phyloP scores from a whole-genome alignment of 2,113 vertebrate species.

The Nerophis lumbriciformis region DNA sequence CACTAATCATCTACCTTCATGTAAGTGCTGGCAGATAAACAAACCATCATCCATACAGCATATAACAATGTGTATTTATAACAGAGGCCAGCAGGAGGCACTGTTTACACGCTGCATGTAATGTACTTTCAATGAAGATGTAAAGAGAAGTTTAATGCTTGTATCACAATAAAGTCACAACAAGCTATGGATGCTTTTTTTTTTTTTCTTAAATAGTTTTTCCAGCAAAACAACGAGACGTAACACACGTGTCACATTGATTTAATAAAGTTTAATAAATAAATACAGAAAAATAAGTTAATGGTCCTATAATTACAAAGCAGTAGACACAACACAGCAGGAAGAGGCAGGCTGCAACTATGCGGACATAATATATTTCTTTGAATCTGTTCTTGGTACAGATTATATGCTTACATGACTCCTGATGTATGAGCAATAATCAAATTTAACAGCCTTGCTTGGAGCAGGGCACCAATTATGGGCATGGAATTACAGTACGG shows the following conservation, averaged over 20 bases:
- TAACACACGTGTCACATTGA: not conserved
- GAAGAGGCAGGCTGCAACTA: constrained; percentile 36
- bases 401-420: constrained; percentile 26
- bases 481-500: constrained; percentile 13
- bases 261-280: constrained; percentile 73
- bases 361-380: constrained; percentile 28
- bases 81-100: constrained; percentile 31
- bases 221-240: constrained; percentile 13
- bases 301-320: constrained; percentile 61
- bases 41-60: not conserved
- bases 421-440: constrained; percentile 28
- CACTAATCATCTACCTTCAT: not conserved
- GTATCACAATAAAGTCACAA: constrained; percentile 4
- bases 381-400: constrained; percentile 28
- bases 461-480: not conserved
- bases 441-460: constrained; percentile 16
- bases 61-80: constrained; percentile 3
- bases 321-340: constrained; percentile 47
- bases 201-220: not conserved
- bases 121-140: not conserved
- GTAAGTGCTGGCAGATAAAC: constrained; percentile 1
- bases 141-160: not conserved
- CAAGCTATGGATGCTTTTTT: not conserved
- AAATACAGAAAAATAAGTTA: constrained; percentile 77
- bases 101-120: not conserved